Evolutionary conservation across 37 sponge, comb jelly and placozoan species (phyloP), one percentile per base, ranked within the genome.

Genomic region (Aplysina aerophoba): DNA sequence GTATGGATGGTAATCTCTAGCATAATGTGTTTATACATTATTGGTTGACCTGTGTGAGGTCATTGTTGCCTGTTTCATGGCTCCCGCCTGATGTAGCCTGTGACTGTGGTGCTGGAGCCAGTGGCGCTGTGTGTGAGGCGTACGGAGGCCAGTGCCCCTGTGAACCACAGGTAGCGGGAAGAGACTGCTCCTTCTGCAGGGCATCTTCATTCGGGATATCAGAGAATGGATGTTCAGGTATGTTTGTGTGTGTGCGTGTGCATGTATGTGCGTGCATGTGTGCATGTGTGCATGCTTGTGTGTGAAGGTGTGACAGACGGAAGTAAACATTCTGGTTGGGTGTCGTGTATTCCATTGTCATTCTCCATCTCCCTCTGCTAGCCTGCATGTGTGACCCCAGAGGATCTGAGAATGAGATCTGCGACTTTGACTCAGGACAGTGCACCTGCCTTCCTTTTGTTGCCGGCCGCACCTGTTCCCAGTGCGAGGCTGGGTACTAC

Each of bases 121-220:
- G 55, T 44, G 68, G 71, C 50, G 50, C 79, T 19, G 59, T 67
- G 37, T 92, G 92, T 82, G 24, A 65, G 31, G 36, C 68, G 22
- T 88, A 84, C 80, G 90, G 93, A 15, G 97, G 97, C 0, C 88
- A 93, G 88, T 96, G 97, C 58, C 19, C 61, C 54, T 96, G 97
- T 89, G 50, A 75, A 34, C 84, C 90, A 31, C 78, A 82, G n/a
- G 88, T 91, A 20, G 59, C 75, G 30, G 97, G 97, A n/a, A 56
- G 91, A 31, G 71, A 60, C 28, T 96, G 96, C 73, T 91, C 87
- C 31, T 39, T 60, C 1, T 96, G 96, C 81, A 62, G 21, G 21
- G 85, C 89, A 21, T 84, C 88, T 12, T 82, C 40, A 35, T 89
- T 73, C 60, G 85, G 68, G 62, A 79, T 91, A 62, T 63, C 88